Evolutionary conservation across 2,113 vertebrate species (phyloP).

Genomic region (Pan troglodytes): NHGRI_mPanTro3-v2.1_pri NC_072402.2:118193501-118194000

Average conservation of each 20-base stretch:
- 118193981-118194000: neutral
- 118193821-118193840: neutral
- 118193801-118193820: neutral
- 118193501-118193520: neutral
- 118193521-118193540: neutral
- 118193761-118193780: neutral
- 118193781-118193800: neutral
- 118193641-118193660: neutral
- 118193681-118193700: neutral
- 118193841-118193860: neutral
- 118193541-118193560: neutral
- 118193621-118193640: no score
- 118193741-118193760: neutral
- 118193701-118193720: neutral
- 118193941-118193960: neutral
- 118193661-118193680: neutral
- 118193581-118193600: neutral
- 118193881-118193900: neutral
- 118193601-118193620: neutral
- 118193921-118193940: neutral
- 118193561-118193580: fast-evolving
- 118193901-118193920: neutral
- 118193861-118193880: neutral
- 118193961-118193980: neutral
- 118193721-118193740: neutral